These are phyloP conservation scores for Acinonyx jubatus DNA, from an alignment of 2,113 vertebrate genomes.

Conservation along the genomic window DNA sequence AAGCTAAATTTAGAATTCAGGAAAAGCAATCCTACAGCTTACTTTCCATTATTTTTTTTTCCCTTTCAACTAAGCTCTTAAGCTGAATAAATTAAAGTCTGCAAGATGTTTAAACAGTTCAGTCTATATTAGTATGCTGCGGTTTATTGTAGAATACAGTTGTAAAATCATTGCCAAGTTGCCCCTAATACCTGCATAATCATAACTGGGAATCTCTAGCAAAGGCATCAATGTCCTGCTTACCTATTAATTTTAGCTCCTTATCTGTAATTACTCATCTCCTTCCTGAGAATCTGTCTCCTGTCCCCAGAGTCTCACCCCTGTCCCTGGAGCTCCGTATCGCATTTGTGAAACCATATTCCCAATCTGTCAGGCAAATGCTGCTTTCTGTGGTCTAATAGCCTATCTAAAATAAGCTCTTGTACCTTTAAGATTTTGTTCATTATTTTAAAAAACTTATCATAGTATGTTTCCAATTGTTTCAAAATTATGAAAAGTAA, in stretches of 20 bases:
- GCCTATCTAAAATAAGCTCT: background rate
- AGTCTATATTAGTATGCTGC: constrained; percentile 47
- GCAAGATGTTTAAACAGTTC: constrained; percentile 71
- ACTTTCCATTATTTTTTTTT: constrained; percentile 59
- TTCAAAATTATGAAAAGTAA: constrained; percentile 25
- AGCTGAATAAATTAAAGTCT: constrained; percentile 77
- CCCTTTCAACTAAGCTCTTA: constrained; percentile 69
- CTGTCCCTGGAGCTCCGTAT: background rate
- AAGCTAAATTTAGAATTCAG: constrained; percentile 71
- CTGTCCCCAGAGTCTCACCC: background rate
- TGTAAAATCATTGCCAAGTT: constrained; percentile 62
- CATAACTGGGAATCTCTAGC: constrained; percentile 39
- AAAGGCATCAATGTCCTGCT: constrained; percentile 14
- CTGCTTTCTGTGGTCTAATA: background rate
- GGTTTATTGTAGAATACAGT: constrained; percentile 64
- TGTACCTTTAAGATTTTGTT: background rate
- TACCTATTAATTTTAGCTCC: constrained; percentile 40
- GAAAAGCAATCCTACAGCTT: constrained; percentile 70
- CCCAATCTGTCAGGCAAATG: background rate
- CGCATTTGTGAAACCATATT: background rate
- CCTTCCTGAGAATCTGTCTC: background rate
- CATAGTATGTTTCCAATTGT: background rate
- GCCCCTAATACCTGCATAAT: constrained; percentile 31
- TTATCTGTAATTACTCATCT: constrained; percentile 54
- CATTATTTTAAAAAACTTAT: constrained; percentile 33